Evolutionary conservation across 2,888 invertebrate genomes (phyloP), one percentile per base, ranked within the genome.

Genomic region (Lymantria monacha): DNA sequence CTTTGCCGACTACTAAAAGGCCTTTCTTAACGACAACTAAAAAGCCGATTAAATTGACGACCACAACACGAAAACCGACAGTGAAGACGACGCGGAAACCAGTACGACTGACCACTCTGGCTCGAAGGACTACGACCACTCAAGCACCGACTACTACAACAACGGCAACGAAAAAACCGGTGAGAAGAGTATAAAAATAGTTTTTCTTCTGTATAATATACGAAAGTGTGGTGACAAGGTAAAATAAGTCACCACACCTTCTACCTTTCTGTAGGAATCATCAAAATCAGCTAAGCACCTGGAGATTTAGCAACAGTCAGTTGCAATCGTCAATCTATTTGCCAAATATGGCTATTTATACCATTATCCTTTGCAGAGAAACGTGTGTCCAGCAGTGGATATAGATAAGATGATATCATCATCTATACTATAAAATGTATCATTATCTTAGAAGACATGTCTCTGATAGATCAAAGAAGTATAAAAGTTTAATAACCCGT

Each of bases 11-110:
- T 1, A 91, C 91, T 0, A 85, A 82, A 48, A 85, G 82, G 64
- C 90, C 92, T 1, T 65, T 80, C 30, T 80, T 90, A n/a, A 89
- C 89, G 13, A 91, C 89, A 0, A 90, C 83, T 48, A 92, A 83
- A 40, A 64, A n/a, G 60, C 91, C 88, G 0, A 49, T 84, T 0
- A 83, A 83, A 41, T 58, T 79, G 15, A 87, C 90, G 0, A 79
- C 81, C 37, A 77, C 86, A 1, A 86, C 89, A 1, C 85, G 83
- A 44, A 87, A 75, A 49, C 91, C 92, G 1, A 71, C 79, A 0
- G 69, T 76, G n/a, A 82, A 77, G 57, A 88, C 92, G 10, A 91
- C 92, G 0, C 87, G 81, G 55, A 89, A 85, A 56, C 89, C 91
- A 3, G 79, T 81, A 33, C 86, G 73, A 41, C 44, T 81, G 57